Evolutionary conservation across 1,140 invertebrate species (phyloP).

Genomic region (Drosophila kikkawai): DNA sequence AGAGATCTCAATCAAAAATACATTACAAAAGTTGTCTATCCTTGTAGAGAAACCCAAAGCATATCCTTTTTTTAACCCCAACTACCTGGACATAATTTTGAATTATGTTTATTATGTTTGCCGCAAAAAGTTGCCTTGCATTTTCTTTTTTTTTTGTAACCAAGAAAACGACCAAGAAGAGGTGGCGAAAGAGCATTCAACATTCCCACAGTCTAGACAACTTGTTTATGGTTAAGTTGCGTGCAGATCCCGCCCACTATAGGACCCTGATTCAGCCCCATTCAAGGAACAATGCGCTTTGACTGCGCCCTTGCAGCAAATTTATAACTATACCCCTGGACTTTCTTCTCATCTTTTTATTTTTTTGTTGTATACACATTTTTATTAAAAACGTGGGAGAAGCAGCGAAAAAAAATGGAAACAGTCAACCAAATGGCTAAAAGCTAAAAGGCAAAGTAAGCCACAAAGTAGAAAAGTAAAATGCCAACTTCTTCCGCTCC

Average conservation of each 20-base stretch:
- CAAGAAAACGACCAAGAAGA: constrained; percentile 23
- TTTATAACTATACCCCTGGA: constrained; percentile 75
- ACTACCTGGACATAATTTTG: constrained; percentile 48
- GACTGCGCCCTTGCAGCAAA: constrained; percentile 70
- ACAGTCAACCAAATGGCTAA: constrained; percentile 75
- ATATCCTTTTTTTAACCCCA: constrained; percentile 29
- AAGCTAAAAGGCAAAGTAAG: constrained; percentile 80
- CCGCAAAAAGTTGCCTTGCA: constrained; percentile 40
- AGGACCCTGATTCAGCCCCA: constrained; percentile 33
- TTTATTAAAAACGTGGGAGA: constrained; percentile 67
- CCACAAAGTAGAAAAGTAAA: constrained; percentile 82
- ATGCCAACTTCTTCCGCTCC: constrained; percentile 69
- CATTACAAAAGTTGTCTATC: constrained; percentile 35
- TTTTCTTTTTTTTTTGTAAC: constrained; percentile 25
- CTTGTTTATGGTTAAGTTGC: constrained; percentile 80
- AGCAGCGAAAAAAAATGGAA: constrained; percentile 12
- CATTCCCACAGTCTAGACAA: constrained; percentile 67
- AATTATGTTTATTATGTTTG: constrained; percentile 59
- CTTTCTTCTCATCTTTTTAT: constrained; percentile 7
- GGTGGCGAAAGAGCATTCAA: constrained; percentile 58
- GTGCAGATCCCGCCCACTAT: constrained; percentile 61
- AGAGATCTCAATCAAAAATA: constrained; percentile 35
- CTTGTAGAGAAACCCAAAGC: not conserved
- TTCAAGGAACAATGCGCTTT: constrained; percentile 69
- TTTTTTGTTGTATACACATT: constrained; percentile 61